Evolutionary conservation across 2,888 invertebrate species (phyloP), one percentile per base, ranked within the genome.

Genomic region (Geotrupes spiniger): DNA sequence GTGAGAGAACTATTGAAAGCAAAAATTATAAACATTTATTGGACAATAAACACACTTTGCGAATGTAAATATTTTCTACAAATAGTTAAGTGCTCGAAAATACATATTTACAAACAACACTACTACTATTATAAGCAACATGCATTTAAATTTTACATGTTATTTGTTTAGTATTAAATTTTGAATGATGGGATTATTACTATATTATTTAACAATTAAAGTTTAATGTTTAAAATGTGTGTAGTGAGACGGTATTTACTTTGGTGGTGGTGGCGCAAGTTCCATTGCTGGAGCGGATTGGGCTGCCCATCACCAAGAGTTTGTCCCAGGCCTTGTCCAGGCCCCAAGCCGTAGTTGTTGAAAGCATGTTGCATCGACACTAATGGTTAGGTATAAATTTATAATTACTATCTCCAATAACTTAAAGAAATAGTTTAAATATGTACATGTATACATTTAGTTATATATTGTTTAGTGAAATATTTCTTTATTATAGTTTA

Each of bases 281-380:
- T 72, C 73, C 73, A 73, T 57, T 71, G 71, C 59, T 68, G 69
- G 63, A 73, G 74, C 70, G 67, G 63, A 66, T 76, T 74, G 72
- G 74, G 69, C 69, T 75, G 69, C 73, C 76, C 75, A 76, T 78
- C 76, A 77, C 78, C 78, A 74, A 76, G 76, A 73, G 76, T 74
- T 71, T 75, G 74, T 76, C 76, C 74, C 72, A 67, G 63, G 62
- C 65, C 64, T 61, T 69, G 69, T 64, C 69, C 65, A 56, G 71
- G 68, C 63, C 68, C 69, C 70, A 73, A 69, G 64, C 77, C 76
- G 75, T 76, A 77, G 78, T 76, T 76, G 74, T 76, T 73, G 78
- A 74, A 78, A 76, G 77, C 75, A 72, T 74, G 76, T 73, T 75
- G 76, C 76, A 76, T 74, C 72, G 74, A 68, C 73, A 75, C 75